phyloP scores from a whole-genome alignment of 2,797 vertebrate genomes.

The Eremophila alpestris region DNA sequence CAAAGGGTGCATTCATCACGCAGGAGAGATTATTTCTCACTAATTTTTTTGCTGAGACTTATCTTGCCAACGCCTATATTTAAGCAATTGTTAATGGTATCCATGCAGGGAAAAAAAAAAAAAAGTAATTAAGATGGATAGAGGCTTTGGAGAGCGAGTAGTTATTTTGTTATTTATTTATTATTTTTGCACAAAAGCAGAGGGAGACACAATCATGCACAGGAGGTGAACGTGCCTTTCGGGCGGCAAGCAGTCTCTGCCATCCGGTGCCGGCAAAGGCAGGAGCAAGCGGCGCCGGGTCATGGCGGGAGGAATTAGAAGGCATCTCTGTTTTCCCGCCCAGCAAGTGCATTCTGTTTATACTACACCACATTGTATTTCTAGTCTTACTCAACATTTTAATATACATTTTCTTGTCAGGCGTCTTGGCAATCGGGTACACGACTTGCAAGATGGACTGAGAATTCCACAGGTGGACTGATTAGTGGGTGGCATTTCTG shows the following conservation, averaged over 20 bases:
- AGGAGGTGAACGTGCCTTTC: not conserved
- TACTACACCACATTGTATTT: slow-evolving; percentile 69
- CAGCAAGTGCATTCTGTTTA: slow-evolving; percentile 56
- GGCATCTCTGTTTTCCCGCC: slow-evolving; percentile 7
- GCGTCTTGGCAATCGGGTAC: slow-evolving; percentile 76
- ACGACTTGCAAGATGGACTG: slow-evolving; percentile 80
- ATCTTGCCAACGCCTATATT: not conserved
- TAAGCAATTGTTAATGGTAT: slow-evolving; percentile 47
- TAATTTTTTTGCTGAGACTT: slow-evolving; percentile 8
- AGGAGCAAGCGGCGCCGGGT: not conserved
- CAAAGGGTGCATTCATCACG: slow-evolving; percentile 18
- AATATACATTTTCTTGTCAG: slow-evolving; percentile 82
- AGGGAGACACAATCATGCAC: not conserved
- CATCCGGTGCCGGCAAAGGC: not conserved
- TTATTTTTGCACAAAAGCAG: not conserved
- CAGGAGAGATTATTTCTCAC: slow-evolving; percentile 28
- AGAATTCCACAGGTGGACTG: slow-evolving; percentile 82
- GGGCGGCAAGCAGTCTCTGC: not conserved
- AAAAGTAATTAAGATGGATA: not conserved
- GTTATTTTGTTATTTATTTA: not conserved
- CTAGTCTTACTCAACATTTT: slow-evolving; percentile 76
- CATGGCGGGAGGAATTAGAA: not conserved
- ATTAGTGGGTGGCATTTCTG: slow-evolving; percentile 83
- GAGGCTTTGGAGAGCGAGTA: not conserved
- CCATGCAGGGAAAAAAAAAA: not conserved